phyloP scores from a whole-genome alignment of 2,797 vertebrate genomes.

The Tapirus indicus region DNA sequence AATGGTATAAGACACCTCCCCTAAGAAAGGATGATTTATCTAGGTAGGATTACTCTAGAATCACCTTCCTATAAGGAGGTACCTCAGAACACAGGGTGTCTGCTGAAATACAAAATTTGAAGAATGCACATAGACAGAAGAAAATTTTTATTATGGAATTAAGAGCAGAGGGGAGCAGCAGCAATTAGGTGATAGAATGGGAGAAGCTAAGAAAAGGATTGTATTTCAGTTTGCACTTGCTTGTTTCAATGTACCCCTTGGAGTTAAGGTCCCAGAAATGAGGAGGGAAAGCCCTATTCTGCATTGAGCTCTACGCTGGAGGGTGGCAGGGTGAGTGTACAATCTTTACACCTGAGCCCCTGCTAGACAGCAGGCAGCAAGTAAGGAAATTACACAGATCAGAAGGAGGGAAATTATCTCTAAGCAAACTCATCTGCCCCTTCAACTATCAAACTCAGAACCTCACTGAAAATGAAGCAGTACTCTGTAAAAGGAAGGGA shows the following conservation, averaged over 20 bases:
- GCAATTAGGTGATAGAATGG: neutral
- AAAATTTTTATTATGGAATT: constrained; percentile 18
- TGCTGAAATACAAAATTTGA: constrained; percentile 42
- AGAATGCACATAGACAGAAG: neutral
- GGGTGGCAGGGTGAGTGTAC: neutral
- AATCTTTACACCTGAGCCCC: neutral
- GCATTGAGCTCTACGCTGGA: neutral
- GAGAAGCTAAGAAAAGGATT: neutral
- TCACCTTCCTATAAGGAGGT: neutral
- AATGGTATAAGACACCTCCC: neutral
- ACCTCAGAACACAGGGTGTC: neutral
- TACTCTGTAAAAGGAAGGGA: neutral
- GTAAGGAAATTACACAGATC: neutral
- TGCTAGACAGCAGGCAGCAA: neutral
- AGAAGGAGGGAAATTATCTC: constrained; percentile 20
- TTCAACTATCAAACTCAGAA: constrained; percentile 29
- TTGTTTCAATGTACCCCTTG: neutral
- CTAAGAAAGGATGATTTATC: neutral
- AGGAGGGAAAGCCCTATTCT: neutral
- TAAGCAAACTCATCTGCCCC: neutral
- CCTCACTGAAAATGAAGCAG: neutral
- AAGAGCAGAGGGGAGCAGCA: neutral
- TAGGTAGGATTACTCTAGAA: neutral
- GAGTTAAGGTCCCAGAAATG: neutral
- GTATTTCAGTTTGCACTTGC: neutral